Conservation (phyloP, 2,888 invertebrate species). For the Thyatira batis region DNA sequence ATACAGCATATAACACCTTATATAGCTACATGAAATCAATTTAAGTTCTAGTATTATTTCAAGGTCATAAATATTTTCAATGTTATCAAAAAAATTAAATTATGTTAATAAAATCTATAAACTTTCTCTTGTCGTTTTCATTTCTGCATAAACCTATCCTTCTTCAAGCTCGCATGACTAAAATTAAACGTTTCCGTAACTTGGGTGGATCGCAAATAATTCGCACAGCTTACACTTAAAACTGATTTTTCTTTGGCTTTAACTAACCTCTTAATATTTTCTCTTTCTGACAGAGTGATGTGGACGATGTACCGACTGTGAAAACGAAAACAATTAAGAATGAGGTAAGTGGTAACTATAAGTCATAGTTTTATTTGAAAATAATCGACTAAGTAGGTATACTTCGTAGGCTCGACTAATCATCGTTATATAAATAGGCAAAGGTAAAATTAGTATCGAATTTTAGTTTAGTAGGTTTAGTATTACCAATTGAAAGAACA, state of each 20-base stretch:
- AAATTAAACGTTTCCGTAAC: slow-evolving; percentile 7
- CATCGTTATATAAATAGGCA: no score
- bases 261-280: slow-evolving; percentile 15
- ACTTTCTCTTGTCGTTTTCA: not conserved
- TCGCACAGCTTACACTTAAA: slow-evolving; percentile 13
- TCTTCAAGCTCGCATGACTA: not conserved
- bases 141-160: not conserved
- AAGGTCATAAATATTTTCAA: no score
- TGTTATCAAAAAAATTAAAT: no score
- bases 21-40: no score
- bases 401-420: no score
- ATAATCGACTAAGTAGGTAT: no score
- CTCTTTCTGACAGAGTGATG: slow-evolving; percentile 21
- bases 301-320: slow-evolving; percentile 16
- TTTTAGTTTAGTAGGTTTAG: no score
- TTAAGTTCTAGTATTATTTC: no score
- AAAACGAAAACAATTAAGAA: slow-evolving; percentile 10
- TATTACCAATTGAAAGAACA: no score
- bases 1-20: no score
- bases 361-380: no score
- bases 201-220: slow-evolving; percentile 32
- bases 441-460: no score
- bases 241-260: slow-evolving; percentile 17
- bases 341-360: slow-evolving; percentile 15
- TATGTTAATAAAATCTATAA: not conserved